Conservation (phyloP, 2,888 invertebrate species). For the Parthenolecanium corni region DNA sequence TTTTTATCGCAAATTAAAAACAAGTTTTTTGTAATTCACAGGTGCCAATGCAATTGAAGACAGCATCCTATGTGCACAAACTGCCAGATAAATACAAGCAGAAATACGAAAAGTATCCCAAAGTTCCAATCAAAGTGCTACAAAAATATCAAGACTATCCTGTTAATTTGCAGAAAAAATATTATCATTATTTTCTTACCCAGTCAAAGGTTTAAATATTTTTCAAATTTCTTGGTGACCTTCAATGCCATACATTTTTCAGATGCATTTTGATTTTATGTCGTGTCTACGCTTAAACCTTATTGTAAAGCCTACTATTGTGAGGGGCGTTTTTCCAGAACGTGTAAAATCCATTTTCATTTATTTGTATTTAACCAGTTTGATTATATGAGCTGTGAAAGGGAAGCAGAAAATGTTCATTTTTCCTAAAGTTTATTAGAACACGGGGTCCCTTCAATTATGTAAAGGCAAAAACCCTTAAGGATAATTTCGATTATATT, state of each 20-base stretch:
- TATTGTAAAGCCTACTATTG: no score
- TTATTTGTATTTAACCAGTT: no score
- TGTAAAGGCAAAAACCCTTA: no score
- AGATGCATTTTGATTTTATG: neutral
- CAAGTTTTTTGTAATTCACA: neutral
- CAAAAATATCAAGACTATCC: slow-evolving; percentile 24
- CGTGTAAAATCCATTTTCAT: neutral
- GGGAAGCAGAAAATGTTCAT: no score
- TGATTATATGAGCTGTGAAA: no score
- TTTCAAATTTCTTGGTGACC: neutral
- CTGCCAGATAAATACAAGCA: neutral
- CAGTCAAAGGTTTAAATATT: neutral
- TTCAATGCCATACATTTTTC: neutral
- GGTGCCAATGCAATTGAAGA: slow-evolving; percentile 21
- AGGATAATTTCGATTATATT: no score
- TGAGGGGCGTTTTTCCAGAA: no score
- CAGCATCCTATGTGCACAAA: neutral
- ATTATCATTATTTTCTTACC: slow-evolving; percentile 16
- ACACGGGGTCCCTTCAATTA: no score
- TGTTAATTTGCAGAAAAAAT: slow-evolving; percentile 19
- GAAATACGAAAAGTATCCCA: slow-evolving; percentile 6
- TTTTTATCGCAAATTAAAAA: no score
- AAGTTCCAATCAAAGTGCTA: slow-evolving; percentile 9
- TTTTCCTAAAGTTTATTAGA: no score
- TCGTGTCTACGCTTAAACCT: no score